Conservation (phyloP, 2,797 vertebrate genomes). For the Cynodonichthys magdalenae region DNA sequence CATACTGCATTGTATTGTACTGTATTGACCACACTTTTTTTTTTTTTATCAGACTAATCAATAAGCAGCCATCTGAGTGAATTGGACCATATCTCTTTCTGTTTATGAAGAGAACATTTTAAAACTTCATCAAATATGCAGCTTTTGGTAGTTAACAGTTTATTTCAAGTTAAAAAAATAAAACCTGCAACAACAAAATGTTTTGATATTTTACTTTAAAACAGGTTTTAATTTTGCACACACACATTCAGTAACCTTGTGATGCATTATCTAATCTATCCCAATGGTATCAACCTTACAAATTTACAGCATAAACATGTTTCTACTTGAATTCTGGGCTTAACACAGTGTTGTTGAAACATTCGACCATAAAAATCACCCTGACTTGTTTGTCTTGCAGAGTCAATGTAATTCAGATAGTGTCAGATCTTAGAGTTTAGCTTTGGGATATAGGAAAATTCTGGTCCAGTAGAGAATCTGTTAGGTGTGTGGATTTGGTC, state of each 20-base stretch:
- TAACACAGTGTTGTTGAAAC: conserved; percentile 31
- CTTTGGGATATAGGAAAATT: too few species aligned
- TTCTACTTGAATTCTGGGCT: conserved; percentile 37
- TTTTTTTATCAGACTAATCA: conserved; percentile 1
- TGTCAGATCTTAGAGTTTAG: too few species aligned
- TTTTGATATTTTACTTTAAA: background rate
- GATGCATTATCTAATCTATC: conserved; percentile 14
- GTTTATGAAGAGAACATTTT: conserved; percentile 1
- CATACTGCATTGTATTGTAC: too few species aligned
- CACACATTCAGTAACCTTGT: conserved; percentile 1
- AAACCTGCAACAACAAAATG: background rate
- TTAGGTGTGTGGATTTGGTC: too few species aligned
- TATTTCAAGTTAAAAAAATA: background rate
- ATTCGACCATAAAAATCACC: conserved; percentile 22
- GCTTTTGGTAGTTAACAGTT: too few species aligned
- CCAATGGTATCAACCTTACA: conserved; percentile 24
- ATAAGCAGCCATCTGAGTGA: conserved; percentile 2
- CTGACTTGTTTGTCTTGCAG: conserved; percentile 15
- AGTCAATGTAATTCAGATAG: background rate
- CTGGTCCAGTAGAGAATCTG: too few species aligned
- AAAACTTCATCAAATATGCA: background rate
- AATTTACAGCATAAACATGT: conserved; percentile 37
- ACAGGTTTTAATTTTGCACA: background rate
- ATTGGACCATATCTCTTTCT: background rate
- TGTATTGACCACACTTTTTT: conserved; percentile 19